phyloP scores from a whole-genome alignment of 2,888 invertebrate species.

The Eurois occulta region DNA sequence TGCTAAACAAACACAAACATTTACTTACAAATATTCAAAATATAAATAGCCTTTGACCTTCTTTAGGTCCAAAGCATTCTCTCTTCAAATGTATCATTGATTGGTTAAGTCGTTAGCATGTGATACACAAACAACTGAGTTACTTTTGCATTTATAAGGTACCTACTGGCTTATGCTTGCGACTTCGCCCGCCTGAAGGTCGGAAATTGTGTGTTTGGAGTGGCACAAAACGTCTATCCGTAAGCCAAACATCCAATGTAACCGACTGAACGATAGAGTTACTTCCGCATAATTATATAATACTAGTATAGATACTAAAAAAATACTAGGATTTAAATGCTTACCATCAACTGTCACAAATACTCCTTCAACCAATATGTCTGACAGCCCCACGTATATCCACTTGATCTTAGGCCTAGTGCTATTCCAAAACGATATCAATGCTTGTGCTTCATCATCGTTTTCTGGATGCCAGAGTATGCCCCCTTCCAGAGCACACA shows the following conservation, averaged over 20 bases:
- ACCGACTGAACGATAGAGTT: neutral
- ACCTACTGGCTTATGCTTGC: neutral
- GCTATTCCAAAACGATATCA: slow-evolving; percentile 70
- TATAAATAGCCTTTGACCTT: neutral
- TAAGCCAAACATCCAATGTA: neutral
- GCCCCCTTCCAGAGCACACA: slow-evolving; percentile 80
- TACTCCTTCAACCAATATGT: slow-evolving; percentile 74
- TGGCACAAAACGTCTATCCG: neutral
- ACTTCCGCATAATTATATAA: neutral
- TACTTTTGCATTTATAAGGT: neutral
- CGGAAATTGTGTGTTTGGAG: too few species aligned
- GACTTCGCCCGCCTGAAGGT: neutral
- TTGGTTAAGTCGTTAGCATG: too few species aligned
- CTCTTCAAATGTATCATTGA: neutral
- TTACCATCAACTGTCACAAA: slow-evolving; percentile 77
- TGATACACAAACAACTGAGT: neutral
- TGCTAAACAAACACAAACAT: neutral
- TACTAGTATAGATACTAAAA: neutral
- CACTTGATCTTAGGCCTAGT: slow-evolving; percentile 62
- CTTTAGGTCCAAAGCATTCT: neutral
- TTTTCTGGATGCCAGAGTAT: slow-evolving; percentile 79
- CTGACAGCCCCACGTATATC: slow-evolving; percentile 78
- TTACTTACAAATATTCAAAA: neutral
- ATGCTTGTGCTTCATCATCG: slow-evolving; percentile 71
- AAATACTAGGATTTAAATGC: slow-evolving; percentile 3